Conservation (phyloP, 2,888 invertebrate genomes). For the Limenitis camilla region DNA sequence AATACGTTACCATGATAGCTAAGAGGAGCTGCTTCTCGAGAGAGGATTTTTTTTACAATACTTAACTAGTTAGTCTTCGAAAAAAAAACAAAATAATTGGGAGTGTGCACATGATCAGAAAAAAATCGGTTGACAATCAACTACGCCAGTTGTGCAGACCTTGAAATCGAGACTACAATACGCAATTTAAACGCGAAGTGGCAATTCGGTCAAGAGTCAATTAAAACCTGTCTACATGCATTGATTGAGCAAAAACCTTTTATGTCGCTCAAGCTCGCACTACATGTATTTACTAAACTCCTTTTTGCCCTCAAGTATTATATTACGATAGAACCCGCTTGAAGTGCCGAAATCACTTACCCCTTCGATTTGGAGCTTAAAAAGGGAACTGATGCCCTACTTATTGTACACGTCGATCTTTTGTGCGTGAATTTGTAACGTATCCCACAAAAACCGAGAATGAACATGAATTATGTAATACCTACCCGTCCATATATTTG, state of each 20-base stretch:
- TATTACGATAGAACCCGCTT: neutral
- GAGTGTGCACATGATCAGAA: neutral
- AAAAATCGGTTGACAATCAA: slow-evolving; percentile 6
- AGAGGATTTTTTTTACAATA: neutral
- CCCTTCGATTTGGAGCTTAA: neutral
- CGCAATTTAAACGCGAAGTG: slow-evolving; percentile 21
- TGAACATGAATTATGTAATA: too few species aligned
- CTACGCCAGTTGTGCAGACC: slow-evolving; percentile 11
- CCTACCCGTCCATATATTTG: too few species aligned
- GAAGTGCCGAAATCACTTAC: slow-evolving; percentile 6
- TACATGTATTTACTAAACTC: neutral
- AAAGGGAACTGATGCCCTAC: neutral
- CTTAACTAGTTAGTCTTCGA: neutral
- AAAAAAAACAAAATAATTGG: neutral
- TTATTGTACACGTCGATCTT: too few species aligned
- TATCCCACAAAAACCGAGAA: too few species aligned
- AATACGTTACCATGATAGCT: too few species aligned
- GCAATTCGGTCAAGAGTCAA: slow-evolving; percentile 24
- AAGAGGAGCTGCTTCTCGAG: too few species aligned
- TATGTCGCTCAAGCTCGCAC: neutral
- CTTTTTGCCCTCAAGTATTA: neutral
- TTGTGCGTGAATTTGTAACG: too few species aligned
- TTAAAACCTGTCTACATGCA: slow-evolving; percentile 17
- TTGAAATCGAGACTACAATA: slow-evolving; percentile 25
- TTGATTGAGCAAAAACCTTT: slow-evolving; percentile 12